Percentiles rank a stretch among this genome's conserved stretches.
phyloP scores from a whole-genome alignment of 2,797 vertebrate genomes.

The Phrynocephalus guinanensis region DNA sequence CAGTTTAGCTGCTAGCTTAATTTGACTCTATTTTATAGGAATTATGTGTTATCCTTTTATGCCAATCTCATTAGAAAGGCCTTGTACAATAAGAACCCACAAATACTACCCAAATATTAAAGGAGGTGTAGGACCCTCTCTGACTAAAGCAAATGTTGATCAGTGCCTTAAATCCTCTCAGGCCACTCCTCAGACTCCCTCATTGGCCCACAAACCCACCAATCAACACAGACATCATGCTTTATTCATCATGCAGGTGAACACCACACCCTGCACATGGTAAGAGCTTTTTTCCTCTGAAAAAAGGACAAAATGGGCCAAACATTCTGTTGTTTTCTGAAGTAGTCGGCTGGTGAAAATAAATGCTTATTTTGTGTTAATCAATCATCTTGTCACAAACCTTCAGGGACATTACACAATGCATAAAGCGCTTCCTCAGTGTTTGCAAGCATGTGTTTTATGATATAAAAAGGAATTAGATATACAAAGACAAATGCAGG shows the following conservation, averaged over 20 bases:
- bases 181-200: too few relatives aligned
- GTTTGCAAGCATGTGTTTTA: neutral
- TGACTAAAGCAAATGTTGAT: too few relatives aligned
- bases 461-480: neutral
- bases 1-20: neutral
- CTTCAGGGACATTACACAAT: neutral
- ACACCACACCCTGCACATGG: neutral
- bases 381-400: too few relatives aligned
- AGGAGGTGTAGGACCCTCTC: neutral
- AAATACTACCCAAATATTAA: neutral
- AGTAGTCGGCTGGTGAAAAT: too few relatives aligned
- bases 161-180: too few relatives aligned
- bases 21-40: neutral
- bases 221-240: too few relatives aligned
- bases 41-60: neutral
- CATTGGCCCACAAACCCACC: too few relatives aligned
- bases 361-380: too few relatives aligned
- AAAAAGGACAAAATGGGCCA: neutral
- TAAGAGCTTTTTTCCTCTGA: neutral
- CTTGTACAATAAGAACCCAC: neutral
- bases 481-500: neutral
- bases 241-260: too few relatives aligned
- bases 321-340: neutral
- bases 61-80: neutral
- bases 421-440: neutral